Evolutionary conservation across 2,113 vertebrate species (phyloP).

Genomic region (Camelus dromedarius): DNA sequence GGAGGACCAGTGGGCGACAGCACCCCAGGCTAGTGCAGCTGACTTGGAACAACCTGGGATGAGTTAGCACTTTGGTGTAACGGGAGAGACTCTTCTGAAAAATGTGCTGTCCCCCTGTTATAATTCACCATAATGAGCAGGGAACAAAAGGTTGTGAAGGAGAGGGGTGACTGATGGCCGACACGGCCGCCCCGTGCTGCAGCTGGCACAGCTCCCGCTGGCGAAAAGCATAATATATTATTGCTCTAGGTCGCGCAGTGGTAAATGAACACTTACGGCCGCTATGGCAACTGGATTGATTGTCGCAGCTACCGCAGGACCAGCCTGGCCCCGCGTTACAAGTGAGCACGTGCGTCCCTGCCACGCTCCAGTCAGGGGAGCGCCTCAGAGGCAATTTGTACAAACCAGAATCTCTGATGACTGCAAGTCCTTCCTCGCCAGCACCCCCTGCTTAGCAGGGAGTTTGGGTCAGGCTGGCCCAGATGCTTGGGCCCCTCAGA

Average conservation of each 20-base stretch:
- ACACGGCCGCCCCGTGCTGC: conserved; percentile 74
- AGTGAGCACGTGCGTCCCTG: conserved; percentile 77
- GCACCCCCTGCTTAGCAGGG: neutral
- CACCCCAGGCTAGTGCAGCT: neutral
- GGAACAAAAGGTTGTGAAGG: conserved; percentile 85
- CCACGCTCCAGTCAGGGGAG: conserved; percentile 65
- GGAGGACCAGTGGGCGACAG: neutral
- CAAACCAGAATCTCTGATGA: conserved; percentile 11
- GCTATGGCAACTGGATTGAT: conserved; percentile 87
- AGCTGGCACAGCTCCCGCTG: conserved; percentile 82
- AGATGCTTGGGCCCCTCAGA: neutral
- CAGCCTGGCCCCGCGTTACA: conserved; percentile 77
- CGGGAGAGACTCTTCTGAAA: conserved; percentile 78
- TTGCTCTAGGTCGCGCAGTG: conserved; percentile 83
- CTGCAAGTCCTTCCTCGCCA: neutral
- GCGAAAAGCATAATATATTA: conserved; percentile 78
- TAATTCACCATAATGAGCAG: conserved; percentile 84
- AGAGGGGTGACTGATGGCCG: conserved; percentile 86
- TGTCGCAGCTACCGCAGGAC: conserved; percentile 75
- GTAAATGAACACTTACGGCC: conserved; percentile 88
- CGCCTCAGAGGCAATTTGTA: conserved; percentile 66
- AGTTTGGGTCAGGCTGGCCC: neutral
- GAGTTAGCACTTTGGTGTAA: conserved; percentile 49
- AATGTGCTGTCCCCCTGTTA: conserved; percentile 80
- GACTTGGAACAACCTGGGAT: conserved; percentile 41